phyloP scores from a whole-genome alignment of 2,113 vertebrate species.

The Otocyon megalotis region DNA sequence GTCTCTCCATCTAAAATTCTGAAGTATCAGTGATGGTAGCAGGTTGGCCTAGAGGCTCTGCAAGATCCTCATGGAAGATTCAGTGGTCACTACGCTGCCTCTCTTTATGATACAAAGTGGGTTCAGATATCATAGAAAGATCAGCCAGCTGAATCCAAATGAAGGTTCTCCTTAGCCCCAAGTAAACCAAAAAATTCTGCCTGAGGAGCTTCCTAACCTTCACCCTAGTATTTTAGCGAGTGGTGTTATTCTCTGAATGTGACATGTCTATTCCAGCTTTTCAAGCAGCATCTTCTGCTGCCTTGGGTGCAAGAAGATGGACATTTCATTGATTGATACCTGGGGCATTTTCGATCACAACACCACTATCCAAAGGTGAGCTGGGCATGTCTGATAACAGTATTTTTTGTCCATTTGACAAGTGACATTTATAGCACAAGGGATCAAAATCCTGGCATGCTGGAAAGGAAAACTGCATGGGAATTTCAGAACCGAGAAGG shows the following conservation, averaged over 20 bases:
- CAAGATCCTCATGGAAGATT: neutral
- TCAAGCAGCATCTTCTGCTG: neutral
- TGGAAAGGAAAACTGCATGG: slow-evolving; percentile 29
- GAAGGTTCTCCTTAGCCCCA: neutral
- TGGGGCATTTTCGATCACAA: neutral
- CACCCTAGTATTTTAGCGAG: neutral
- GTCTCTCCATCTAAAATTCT: slow-evolving; percentile 11
- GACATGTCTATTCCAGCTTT: neutral
- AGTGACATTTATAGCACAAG: neutral
- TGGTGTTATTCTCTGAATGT: neutral
- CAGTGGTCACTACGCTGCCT: neutral
- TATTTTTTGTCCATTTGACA: slow-evolving; percentile 31
- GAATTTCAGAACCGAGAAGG: slow-evolving; percentile 38
- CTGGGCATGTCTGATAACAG: neutral
- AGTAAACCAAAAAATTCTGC: neutral
- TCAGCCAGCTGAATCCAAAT: neutral
- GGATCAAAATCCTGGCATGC: slow-evolving; percentile 8
- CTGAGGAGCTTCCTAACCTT: neutral
- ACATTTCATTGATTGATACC: neutral
- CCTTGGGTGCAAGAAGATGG: neutral
- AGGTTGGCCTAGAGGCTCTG: neutral
- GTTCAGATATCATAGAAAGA: neutral
- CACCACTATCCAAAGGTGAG: slow-evolving; percentile 17
- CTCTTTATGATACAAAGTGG: neutral
- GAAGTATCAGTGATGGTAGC: neutral